phyloP scores from a whole-genome alignment of 53 echinoderm and acorn worm species.

The Mesocentrotus franciscanus region DNA sequence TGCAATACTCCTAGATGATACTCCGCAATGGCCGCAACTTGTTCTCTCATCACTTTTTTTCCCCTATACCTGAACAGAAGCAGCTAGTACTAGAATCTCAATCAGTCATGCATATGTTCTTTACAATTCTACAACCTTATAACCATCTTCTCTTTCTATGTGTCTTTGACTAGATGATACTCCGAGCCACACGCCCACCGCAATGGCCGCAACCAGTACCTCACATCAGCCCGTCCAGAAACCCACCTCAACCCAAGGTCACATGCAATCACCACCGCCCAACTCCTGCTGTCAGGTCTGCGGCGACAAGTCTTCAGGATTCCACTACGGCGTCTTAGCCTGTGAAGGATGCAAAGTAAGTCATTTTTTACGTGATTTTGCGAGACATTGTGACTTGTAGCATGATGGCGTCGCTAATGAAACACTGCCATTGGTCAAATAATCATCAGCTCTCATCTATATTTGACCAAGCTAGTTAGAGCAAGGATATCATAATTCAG shows the following conservation, averaged over 20 bases:
- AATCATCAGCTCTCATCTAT: background rate
- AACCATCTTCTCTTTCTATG: background rate
- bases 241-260: slow-evolving; percentile 81
- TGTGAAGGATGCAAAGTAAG: slow-evolving; percentile 99
- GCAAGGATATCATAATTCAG: no score
- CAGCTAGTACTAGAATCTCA: no score
- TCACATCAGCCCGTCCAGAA: slow-evolving; percentile 89
- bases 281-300: slow-evolving; percentile 94
- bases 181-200: slow-evolving; percentile 71
- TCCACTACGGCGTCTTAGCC: slow-evolving; percentile 98
- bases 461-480: no score
- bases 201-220: slow-evolving; percentile 83
- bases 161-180: slow-evolving; percentile 66
- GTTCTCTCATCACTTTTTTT: background rate
- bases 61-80: background rate
- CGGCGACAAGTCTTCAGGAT: slow-evolving; percentile 98
- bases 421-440: background rate
- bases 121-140: background rate
- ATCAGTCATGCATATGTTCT: background rate
- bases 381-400: no score
- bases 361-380: background rate
- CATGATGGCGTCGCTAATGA: background rate
- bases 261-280: slow-evolving; percentile 81
- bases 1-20: no score
- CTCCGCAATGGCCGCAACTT: slow-evolving; percentile 13